phyloP scores from a whole-genome alignment of 2,797 vertebrate species.

The Acanthurus lineatus region DNA sequence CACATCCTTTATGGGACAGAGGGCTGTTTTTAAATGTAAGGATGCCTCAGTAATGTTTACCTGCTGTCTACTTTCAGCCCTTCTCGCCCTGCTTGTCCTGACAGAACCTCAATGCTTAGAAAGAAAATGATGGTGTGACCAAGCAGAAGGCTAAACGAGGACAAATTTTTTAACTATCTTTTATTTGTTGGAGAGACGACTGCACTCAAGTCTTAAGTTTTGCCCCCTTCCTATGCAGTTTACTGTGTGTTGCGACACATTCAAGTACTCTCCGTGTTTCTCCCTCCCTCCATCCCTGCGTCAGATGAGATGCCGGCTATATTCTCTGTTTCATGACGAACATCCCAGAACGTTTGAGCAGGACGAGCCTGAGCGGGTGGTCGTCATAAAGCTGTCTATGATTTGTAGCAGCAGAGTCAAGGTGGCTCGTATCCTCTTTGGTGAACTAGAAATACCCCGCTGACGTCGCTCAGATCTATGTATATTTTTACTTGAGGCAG shows the following conservation, averaged over 20 bases:
- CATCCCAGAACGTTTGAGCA: conserved; percentile 17
- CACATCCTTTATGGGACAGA: too few relatives aligned
- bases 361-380: conserved; percentile 21
- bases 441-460: conserved; percentile 13
- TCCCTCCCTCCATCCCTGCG: neutral
- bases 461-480: conserved; percentile 3
- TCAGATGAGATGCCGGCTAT: conserved; percentile 26
- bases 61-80: too few relatives aligned
- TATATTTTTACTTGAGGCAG: neutral
- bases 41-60: too few relatives aligned
- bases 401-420: conserved; percentile 12
- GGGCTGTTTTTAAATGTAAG: too few relatives aligned
- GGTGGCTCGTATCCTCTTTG: neutral
- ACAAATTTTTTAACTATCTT: too few relatives aligned
- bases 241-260: neutral
- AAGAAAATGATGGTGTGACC: too few relatives aligned
- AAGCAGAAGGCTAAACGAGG: too few relatives aligned
- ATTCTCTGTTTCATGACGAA: conserved; percentile 33
- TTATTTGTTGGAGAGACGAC: too few relatives aligned
- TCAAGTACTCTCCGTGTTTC: neutral
- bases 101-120: too few relatives aligned
- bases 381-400: conserved; percentile 48
- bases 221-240: neutral
- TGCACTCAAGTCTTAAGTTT: neutral
- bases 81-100: too few relatives aligned